Evolutionary conservation across 2,113 vertebrate genomes (phyloP), one percentile per base, ranked within the genome.

Genomic region (Silurus meridionalis): DNA sequence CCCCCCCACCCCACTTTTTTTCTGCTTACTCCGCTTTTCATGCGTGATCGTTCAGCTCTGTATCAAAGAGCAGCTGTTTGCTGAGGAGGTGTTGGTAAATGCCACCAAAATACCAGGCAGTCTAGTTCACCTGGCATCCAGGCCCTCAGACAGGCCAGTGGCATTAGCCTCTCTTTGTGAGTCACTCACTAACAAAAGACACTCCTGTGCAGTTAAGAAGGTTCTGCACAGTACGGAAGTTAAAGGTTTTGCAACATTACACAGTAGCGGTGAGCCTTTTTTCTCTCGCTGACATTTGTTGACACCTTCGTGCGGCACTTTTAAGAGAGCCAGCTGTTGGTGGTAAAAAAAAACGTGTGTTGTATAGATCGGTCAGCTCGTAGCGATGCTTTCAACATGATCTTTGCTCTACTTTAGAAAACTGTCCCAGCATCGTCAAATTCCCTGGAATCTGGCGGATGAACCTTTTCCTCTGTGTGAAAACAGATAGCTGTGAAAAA

Each of bases 101-200:
- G 89, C 89, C 89, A 90, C 80, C 85, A 90, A 89, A 90, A 90
- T 90, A 87, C 85, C 89, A 88, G 72, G 83, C 79, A 86, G 71
- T 72, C 85, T 82, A 55, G 83, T 75, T 75, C 83, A 85, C 88
- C 86, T 86, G 74, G 78, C 84, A 87, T 83, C 85, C 87, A 25
- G 85, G 79, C 55, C 85, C 60, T 79, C 74, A 80, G 84, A 86
- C 80, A 83, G 86, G 82, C 75, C 61, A n/a, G 83, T 90, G 87
- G 79, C 89, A 88, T 85, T 89, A 87, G 83, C 83, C 87, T 88
- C 84, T 81, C 85, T 89, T 86, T 89, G 75, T 82, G 83, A 85
- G 57, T 83, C 88, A 83, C 67, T 87, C 83, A 81, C 53, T 79
- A 85, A 85, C 85, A 83, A 80, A 74, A 87, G 57, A 61, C 86